Conservation (phyloP, 23 tunicate species). For the Oikopleura dioica region DNA sequence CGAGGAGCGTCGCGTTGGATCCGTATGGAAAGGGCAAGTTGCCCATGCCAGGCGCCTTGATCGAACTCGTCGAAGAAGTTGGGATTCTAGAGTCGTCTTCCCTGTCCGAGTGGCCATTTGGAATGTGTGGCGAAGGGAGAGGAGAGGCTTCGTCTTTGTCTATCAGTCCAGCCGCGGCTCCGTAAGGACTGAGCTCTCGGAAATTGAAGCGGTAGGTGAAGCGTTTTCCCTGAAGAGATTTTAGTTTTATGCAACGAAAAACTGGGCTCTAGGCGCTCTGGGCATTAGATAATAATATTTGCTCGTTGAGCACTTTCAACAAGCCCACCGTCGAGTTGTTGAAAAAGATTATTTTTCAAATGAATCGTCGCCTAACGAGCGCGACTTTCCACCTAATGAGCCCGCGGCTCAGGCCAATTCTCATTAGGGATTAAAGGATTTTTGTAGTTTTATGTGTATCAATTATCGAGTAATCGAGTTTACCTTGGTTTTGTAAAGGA, state of each 20-base stretch:
- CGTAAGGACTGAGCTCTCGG: conserved; percentile 58
- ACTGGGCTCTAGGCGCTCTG: no score
- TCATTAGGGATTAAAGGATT: background rate
- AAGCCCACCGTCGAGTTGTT: no score
- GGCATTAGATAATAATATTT: no score
- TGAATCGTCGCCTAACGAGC: no score
- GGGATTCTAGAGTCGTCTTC: background rate
- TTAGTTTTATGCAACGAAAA: no score
- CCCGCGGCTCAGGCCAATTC: no score
- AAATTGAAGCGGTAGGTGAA: conserved; percentile 96
- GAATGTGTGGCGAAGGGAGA: background rate
- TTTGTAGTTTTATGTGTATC: background rate
- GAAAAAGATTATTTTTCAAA: background rate
- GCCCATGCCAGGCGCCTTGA: background rate
- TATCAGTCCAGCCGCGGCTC: conserved; percentile 11
- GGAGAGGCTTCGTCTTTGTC: conserved; percentile 10
- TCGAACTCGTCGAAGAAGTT: background rate
- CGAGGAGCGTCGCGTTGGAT: background rate
- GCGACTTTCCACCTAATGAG: no score
- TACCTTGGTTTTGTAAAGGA: conserved; percentile 78
- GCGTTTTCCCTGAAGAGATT: conserved; percentile 57
- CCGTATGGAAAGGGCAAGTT: background rate
- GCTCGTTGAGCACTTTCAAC: no score
- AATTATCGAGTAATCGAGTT: background rate
- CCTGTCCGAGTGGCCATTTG: background rate